Evolutionary conservation across 1,140 invertebrate species (phyloP), one percentile per base, ranked within the genome.

Genomic region (Eriosoma lanigerum): DNA sequence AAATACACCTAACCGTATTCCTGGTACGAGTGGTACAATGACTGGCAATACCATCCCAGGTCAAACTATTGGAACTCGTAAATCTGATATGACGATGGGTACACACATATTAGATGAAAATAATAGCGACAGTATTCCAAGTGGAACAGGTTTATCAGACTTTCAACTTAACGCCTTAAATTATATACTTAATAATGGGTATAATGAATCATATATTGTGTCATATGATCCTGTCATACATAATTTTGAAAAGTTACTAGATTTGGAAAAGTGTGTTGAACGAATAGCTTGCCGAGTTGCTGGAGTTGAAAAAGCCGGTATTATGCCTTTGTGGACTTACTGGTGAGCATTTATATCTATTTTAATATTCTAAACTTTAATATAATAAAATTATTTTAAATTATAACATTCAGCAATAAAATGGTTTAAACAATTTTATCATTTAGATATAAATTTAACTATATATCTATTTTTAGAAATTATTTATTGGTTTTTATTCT

Each of bases 181-280:
- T 66, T 4, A 38, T 38, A 38, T 38, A 38, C 32, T 66, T 66
- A 66, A 13, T 21, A 13, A 5, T 38, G 17, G 13, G 17, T 12
- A 50, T n/a, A 15, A 46, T 1, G 38, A 64, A n/a, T 17, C 56
- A 44, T 21, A n/a, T n/a, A n/a, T 4, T 24, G 9, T 3, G 15
- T 12, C 44, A 15, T 17, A 32, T 26, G 60, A 78, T 24, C 46
- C 64, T 8, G 24, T 21, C 1, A 32, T 44, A 76, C 21, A 19
- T 19, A 58, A 68, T 15, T 70, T 62, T 3, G 58, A 32, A 24
- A 75, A 76, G 4, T 21, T 82, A 17, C 15, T 82, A 9, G 46
- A 81, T n/a, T 78, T 81, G 10, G 80, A 81, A 58, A 72, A 81
- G 21, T 82, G 81, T n/a, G 26, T 80, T 6, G 81, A 82, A 68